Evolutionary conservation across 2,113 vertebrate species (phyloP), one percentile per base, ranked within the genome.

Genomic region (Orthonyx spaldingii): DNA sequence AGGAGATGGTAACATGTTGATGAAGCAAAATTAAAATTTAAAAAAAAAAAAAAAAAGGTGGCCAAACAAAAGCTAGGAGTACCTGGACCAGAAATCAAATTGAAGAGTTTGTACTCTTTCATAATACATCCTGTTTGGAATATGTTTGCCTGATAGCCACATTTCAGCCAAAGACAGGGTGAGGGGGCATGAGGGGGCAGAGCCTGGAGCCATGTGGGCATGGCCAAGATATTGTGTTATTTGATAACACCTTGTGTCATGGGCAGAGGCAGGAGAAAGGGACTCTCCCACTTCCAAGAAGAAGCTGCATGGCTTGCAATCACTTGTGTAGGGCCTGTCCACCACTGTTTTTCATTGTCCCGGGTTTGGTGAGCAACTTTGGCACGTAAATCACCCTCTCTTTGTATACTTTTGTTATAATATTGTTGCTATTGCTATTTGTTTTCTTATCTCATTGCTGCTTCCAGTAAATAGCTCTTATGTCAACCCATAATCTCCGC

Each of bases 21-120:
- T 7, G 4, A 94, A 71, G 26, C 1, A 35, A 21, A 20, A 21
- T 3, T 6, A 59, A 16, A 17, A n/a, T n/a, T n/a, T n/a, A n/a
- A 46, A 16, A n/a, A 19, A 11, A 27, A 13, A 27, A 24, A 13
- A 60, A 17, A 35, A 41, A 20, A 9, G 4, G 6, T 0, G 0
- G 50, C 5, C 44, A 32, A 78, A 60, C 4, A 30, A 56, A 79
- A 64, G 24, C 13, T 41, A 32, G 6, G 28, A 39, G 4, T 53
- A 46, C 11, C 42, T 18, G 26, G 23, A 68, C 10, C 14, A 89
- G 69, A 83, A 78, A 90, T 42, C 7, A 80, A 65, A 66, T 3
- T 30, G 16, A 84, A 75, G 35, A 46, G 20, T 10, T 21, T 39
- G 49, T 47, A n/a, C 23, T 87, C 26, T 56, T 89, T 72, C 1